Evolutionary conservation across 2,888 invertebrate species (phyloP).

Genomic region (Reticulitermes lucifugus): DNA sequence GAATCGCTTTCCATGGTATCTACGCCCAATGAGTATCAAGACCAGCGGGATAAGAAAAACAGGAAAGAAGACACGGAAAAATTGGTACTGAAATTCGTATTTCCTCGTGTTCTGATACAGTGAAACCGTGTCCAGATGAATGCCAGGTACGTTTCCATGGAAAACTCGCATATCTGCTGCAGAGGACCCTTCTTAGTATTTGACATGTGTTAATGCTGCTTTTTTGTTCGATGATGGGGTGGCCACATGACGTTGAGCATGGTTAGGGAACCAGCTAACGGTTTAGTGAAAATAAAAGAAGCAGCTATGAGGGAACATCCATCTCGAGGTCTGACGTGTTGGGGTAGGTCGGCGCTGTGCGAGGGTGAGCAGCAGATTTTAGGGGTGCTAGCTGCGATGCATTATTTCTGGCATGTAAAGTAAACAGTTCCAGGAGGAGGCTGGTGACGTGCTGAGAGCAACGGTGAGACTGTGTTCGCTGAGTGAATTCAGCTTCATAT

Average conservation of each 20-base stretch:
- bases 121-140: not conserved
- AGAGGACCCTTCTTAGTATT: not conserved
- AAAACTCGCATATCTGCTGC: not conserved
- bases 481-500: too few species aligned
- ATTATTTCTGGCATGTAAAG: conserved; percentile 12
- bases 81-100: too few species aligned
- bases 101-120: not conserved
- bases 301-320: not conserved
- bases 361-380: not conserved
- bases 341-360: conserved; percentile 2
- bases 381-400: not conserved
- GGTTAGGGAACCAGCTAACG: conserved; percentile 9
- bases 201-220: not conserved
- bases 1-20: too few species aligned
- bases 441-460: not conserved
- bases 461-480: too few species aligned
- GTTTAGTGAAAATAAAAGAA: not conserved
- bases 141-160: not conserved
- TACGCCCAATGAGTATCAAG: too few species aligned
- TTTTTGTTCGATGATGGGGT: not conserved
- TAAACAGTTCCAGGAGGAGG: not conserved
- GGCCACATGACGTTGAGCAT: not conserved
- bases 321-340: not conserved
- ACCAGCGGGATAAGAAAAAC: too few species aligned
- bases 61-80: too few species aligned